Conservation (phyloP, 2,888 invertebrate genomes). For the Caenorhabditis sulstoni region DNA sequence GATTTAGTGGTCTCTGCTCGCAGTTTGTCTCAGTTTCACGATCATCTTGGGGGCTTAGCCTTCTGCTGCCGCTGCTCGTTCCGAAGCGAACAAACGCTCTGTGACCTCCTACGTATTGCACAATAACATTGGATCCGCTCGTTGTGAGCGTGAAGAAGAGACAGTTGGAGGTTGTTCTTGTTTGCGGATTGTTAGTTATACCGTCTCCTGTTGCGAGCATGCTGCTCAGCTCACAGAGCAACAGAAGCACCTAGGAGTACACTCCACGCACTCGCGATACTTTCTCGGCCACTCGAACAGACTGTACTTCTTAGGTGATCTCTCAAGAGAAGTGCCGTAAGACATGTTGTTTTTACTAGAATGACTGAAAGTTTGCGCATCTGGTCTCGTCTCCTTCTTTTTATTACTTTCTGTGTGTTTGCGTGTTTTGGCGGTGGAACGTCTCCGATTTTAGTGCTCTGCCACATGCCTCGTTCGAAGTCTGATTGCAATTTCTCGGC, state of each 20-base stretch:
- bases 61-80: no score
- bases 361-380: conserved; percentile 1
- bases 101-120: conserved; percentile 20
- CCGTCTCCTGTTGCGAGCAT: conserved; percentile 33
- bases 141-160: conserved; percentile 24
- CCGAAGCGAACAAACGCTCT: neutral
- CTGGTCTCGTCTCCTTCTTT: conserved; percentile 14
- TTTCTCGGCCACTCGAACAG: conserved; percentile 17
- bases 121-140: conserved; percentile 30
- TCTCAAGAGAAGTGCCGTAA: neutral
- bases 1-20: conserved; percentile 5
- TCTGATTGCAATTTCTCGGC: neutral
- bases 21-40: neutral
- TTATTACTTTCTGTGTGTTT: conserved; percentile 18
- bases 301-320: conserved; percentile 37
- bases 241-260: conserved; percentile 28
- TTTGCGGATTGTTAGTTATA: conserved; percentile 58
- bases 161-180: conserved; percentile 15
- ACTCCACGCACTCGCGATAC: conserved; percentile 48
- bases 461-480: conserved; percentile 20
- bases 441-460: conserved; percentile 24
- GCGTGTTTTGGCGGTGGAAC: conserved; percentile 16
- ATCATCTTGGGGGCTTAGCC: neutral
- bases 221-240: conserved; percentile 32
- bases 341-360: neutral